phyloP scores from a whole-genome alignment of 2,888 invertebrate genomes.

The Lysandra coridon region DNA sequence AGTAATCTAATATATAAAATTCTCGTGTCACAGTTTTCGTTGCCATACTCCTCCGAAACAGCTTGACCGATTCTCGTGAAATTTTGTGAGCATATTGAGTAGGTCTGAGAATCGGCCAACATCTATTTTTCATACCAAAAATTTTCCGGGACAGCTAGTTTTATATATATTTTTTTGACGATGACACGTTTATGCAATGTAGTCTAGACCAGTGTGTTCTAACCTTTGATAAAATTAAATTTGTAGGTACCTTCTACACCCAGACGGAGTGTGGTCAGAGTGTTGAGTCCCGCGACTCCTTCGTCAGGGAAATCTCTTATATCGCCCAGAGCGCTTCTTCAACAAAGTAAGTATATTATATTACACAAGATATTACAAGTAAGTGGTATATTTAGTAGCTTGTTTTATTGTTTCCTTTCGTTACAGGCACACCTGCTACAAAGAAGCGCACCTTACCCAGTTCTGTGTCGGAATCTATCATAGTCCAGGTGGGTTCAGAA shows the following conservation, averaged over 20 bases:
- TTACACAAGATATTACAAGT: no score
- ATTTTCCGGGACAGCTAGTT: no score
- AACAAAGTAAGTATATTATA: constrained; percentile 53
- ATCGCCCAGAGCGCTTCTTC: constrained; percentile 72
- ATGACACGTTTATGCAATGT: no score
- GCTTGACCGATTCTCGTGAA: no score
- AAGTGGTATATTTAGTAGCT: background rate
- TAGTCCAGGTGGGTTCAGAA: constrained; percentile 54
- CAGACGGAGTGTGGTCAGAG: constrained; percentile 68
- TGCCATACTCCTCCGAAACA: no score
- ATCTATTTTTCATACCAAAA: no score
- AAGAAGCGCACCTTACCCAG: constrained; percentile 58
- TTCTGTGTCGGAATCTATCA: constrained; percentile 54
- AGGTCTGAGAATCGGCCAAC: no score
- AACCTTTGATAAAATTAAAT: background rate
- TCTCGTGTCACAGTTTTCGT: no score
- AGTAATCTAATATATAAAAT: no score
- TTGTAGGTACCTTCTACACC: constrained; percentile 51
- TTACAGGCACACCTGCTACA: constrained; percentile 49
- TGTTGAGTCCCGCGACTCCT: constrained; percentile 68
- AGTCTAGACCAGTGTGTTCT: background rate
- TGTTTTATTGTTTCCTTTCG: constrained; percentile 8
- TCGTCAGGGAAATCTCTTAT: constrained; percentile 73
- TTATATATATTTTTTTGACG: no score
- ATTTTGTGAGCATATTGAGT: no score